Percentiles rank a stretch among this genome's conserved stretches.
phyloP scores from a whole-genome alignment of 2,797 vertebrate species.

The Gila robusta region DNA sequence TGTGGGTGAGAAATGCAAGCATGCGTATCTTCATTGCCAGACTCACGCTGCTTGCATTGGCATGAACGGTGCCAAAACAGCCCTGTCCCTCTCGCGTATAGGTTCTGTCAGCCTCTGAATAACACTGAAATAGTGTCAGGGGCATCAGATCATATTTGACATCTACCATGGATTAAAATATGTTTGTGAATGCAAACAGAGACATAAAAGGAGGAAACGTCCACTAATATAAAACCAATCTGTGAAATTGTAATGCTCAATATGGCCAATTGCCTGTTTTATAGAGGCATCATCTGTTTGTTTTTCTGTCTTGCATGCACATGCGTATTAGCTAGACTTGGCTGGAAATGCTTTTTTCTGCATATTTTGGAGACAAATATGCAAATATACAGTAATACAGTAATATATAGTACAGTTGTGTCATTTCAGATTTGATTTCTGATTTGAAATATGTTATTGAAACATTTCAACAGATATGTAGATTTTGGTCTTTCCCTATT shows the following conservation, averaged over 20 bases:
- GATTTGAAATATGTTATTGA: no score
- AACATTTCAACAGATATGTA: no score
- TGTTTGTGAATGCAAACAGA: not conserved
- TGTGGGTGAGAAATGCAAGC: not conserved
- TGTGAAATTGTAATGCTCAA: not conserved
- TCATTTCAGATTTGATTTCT: no score
- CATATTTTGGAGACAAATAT: no score
- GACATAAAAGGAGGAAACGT: not conserved
- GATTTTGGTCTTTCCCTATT: no score
- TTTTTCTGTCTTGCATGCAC: no score
- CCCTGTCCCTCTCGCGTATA: not conserved
- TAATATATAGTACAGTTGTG: no score
- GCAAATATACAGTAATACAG: no score
- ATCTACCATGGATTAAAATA: not conserved
- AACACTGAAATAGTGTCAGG: not conserved
- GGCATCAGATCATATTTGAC: not conserved
- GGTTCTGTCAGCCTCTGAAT: not conserved
- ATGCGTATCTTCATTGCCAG: not conserved
- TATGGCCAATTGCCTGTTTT: no score
- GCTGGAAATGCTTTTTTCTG: no score
- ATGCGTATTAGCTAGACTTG: no score
- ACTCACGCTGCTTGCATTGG: not conserved
- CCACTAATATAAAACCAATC: not conserved
- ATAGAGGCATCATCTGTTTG: no score
- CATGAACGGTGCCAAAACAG: not conserved